Evolutionary conservation across 2,888 invertebrate genomes (phyloP).

Genomic region (Macrophya annulata): DNA sequence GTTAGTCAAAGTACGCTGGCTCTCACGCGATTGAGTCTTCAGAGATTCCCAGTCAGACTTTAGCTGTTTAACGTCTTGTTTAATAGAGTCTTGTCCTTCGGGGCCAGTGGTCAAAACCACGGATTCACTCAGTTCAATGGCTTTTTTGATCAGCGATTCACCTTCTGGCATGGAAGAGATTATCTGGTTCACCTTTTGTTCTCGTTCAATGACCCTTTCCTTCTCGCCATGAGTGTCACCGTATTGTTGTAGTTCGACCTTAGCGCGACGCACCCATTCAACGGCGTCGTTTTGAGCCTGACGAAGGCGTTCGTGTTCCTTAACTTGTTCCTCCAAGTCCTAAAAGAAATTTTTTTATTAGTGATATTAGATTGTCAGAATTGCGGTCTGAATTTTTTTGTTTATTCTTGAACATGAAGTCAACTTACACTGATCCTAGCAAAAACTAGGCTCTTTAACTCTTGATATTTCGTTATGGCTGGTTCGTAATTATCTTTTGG

Average conservation of each 20-base stretch:
- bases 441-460: slow-evolving; percentile 85
- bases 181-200: slow-evolving; percentile 88
- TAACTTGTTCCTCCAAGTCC: slow-evolving; percentile 91
- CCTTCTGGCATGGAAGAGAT: slow-evolving; percentile 87
- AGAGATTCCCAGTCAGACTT: slow-evolving; percentile 92
- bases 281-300: slow-evolving; percentile 90
- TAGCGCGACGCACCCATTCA: slow-evolving; percentile 92
- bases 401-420: too few species aligned
- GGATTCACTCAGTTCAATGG: slow-evolving; percentile 87
- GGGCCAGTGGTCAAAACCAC: slow-evolving; percentile 89
- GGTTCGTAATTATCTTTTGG: slow-evolving; percentile 86
- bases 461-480: slow-evolving; percentile 87
- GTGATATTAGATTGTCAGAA: slow-evolving; percentile 38
- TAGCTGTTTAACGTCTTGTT: slow-evolving; percentile 90
- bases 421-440: slow-evolving; percentile 84
- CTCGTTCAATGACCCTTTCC: slow-evolving; percentile 88
- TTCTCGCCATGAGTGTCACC: slow-evolving; percentile 95
- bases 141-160: slow-evolving; percentile 87
- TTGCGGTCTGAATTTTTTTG: slow-evolving; percentile 53
- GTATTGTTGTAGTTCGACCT: slow-evolving; percentile 91
- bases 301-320: slow-evolving; percentile 93
- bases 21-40: slow-evolving; percentile 88
- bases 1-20: slow-evolving; percentile 87
- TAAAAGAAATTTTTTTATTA: slow-evolving; percentile 71
- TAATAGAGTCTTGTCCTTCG: slow-evolving; percentile 91